Percentiles rank a stretch among this genome's conserved stretches.
These are phyloP conservation scores for Riptortus pedestris DNA, from an alignment of 1,140 invertebrate species.

Conservation along the genomic window DNA sequence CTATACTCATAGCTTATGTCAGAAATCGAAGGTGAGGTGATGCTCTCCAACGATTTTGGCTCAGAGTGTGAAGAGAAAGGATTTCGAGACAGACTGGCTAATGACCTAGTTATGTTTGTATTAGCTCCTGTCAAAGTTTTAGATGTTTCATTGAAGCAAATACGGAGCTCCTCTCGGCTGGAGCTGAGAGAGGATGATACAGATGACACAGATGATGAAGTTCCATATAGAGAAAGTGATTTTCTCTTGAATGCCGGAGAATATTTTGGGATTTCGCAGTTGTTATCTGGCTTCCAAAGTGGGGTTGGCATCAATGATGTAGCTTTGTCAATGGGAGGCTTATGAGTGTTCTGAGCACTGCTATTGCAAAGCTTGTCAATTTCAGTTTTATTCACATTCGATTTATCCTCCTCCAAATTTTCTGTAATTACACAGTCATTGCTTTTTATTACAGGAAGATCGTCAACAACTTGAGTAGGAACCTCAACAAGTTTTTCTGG, in stretches of 20 bases:
- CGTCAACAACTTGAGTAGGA: slow-evolving; percentile 44
- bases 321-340: slow-evolving; percentile 9
- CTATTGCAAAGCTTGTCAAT: slow-evolving; percentile 20
- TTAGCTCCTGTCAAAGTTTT: slow-evolving; percentile 10
- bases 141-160: slow-evolving; percentile 25
- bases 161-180: slow-evolving; percentile 32
- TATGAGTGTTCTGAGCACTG: slow-evolving; percentile 19
- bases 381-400: slow-evolving; percentile 23
- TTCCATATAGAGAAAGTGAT: slow-evolving; percentile 49
- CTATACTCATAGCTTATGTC: slow-evolving; percentile 48
- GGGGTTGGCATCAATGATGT: slow-evolving; percentile 26
- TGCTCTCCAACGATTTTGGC: slow-evolving; percentile 49
- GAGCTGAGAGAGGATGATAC: slow-evolving; percentile 33
- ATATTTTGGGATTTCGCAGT: slow-evolving; percentile 60
- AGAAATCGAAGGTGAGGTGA: slow-evolving; percentile 45
- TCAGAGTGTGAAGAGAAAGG: slow-evolving; percentile 9
- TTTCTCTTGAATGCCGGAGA: slow-evolving; percentile 73
- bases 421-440: slow-evolving; percentile 35
- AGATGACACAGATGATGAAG: slow-evolving; percentile 34
- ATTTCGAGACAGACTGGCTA: slow-evolving; percentile 4
- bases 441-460: slow-evolving; percentile 73
- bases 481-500: slow-evolving; percentile 53
- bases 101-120: neutral
- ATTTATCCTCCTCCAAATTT: slow-evolving; percentile 25
- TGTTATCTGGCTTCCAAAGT: slow-evolving; percentile 43